A percentile compares a stretch with the other conserved stretches of the same genome.
phyloP scores from a whole-genome alignment of 2,113 vertebrate genomes.

The Thryonomys swinderianus region DNA sequence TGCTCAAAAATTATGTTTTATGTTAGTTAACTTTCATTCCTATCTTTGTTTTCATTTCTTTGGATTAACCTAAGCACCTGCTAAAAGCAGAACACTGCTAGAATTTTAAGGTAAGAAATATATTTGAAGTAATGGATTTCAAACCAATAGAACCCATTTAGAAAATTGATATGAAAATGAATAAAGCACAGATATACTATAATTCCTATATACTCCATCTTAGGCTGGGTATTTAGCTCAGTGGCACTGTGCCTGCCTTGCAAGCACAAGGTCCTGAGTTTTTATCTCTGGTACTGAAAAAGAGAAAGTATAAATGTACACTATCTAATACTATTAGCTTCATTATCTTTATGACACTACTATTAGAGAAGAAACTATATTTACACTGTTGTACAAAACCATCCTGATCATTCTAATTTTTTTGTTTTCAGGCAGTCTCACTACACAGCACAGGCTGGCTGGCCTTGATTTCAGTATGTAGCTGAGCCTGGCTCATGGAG shows the following conservation, averaged over 20 bases:
- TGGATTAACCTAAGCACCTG: background rate
- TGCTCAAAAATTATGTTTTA: slow-evolving; percentile 2
- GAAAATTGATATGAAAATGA: slow-evolving; percentile 42
- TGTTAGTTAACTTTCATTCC: background rate
- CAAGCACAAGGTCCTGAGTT: too few relatives aligned
- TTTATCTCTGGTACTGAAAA: too few relatives aligned
- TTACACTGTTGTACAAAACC: slow-evolving; percentile 42
- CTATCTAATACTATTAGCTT: slow-evolving; percentile 21
- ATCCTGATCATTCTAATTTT: background rate
- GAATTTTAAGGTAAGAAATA: background rate
- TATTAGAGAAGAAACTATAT: slow-evolving; percentile 6
- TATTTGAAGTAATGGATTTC: slow-evolving; percentile 32
- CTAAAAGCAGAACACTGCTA: background rate
- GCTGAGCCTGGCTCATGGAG: background rate
- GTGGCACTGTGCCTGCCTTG: too few relatives aligned
- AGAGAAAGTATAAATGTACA: background rate
- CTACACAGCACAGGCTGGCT: background rate
- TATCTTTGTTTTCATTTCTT: slow-evolving; percentile 44
- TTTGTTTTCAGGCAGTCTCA: background rate
- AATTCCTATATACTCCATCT: slow-evolving; percentile 36
- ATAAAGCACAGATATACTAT: slow-evolving; percentile 4
- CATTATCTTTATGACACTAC: background rate
- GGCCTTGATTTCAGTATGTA: background rate
- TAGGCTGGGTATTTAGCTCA: too few relatives aligned
- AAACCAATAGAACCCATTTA: background rate